These are phyloP conservation scores for Ellobium chinense DNA, from an alignment of 2,888 invertebrate species.

Conservation along the genomic window DNA sequence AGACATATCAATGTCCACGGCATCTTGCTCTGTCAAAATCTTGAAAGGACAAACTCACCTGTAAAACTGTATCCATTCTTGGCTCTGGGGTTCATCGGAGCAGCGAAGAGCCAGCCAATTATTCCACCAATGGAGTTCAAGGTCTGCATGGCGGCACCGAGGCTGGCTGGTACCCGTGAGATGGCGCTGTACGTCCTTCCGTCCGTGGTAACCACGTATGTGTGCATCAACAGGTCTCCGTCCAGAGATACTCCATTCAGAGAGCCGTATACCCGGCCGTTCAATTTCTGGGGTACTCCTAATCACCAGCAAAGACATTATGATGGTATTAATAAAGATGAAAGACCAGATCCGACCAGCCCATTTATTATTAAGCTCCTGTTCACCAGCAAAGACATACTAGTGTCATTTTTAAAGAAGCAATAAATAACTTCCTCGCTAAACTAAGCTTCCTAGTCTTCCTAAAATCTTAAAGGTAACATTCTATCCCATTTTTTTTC, in stretches of 20 bases:
- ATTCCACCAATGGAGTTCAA: constrained; percentile 90
- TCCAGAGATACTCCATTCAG: constrained; percentile 88
- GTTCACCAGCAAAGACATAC: neutral
- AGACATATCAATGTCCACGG: no score
- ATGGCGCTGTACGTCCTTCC: constrained; percentile 88
- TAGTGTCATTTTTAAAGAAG: no score
- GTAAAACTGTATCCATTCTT: constrained; percentile 91
- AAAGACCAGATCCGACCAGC: no score
- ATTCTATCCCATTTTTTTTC: no score
- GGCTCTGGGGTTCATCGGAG: constrained; percentile 85
- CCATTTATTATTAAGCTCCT: no score
- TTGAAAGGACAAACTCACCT: no score
- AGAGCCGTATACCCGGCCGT: constrained; percentile 91
- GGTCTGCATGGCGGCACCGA: constrained; percentile 91
- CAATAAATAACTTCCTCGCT: no score
- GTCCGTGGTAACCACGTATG: constrained; percentile 89
- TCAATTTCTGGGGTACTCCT: constrained; percentile 92
- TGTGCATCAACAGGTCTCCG: constrained; percentile 90
- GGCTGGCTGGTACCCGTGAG: constrained; percentile 86
- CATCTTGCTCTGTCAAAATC: no score
- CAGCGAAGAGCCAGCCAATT: constrained; percentile 96
- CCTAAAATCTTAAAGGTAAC: no score
- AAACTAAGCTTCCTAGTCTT: no score
- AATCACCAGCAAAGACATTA: neutral
- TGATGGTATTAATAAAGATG: no score